Evolutionary conservation across 2,888 invertebrate genomes (phyloP).

Genomic region (Andrena hattorfiana): DNA sequence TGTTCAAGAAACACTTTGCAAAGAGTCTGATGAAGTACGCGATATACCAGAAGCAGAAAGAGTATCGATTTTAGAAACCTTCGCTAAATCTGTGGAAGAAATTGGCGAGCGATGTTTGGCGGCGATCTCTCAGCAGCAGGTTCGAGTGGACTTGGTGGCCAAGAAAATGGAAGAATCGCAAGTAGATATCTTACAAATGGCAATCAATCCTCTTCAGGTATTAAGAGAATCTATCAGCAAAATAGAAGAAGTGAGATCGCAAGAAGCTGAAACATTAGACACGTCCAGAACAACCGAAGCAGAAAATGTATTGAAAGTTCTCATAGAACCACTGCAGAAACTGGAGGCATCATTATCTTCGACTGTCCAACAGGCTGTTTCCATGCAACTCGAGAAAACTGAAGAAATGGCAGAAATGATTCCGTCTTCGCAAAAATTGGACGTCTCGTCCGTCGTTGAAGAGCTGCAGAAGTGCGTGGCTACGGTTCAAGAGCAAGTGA

Average conservation of each 20-base stretch:
- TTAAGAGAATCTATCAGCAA: constrained; percentile 61
- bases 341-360: constrained; percentile 57
- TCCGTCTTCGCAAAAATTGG: constrained; percentile 40
- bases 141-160: constrained; percentile 76
- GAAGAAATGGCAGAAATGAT: constrained; percentile 82
- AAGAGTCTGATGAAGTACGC: constrained; percentile 13
- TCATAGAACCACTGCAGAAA: constrained; percentile 61
- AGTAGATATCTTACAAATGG: constrained; percentile 55
- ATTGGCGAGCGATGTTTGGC: constrained; percentile 54
- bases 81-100: constrained; percentile 79
- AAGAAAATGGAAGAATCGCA: constrained; percentile 19
- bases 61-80: constrained; percentile 78
- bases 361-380: constrained; percentile 42
- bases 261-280: constrained; percentile 49
- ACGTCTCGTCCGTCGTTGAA: constrained; percentile 61
- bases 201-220: constrained; percentile 54
- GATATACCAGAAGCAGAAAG: constrained; percentile 30
- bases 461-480: constrained; percentile 76
- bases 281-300: constrained; percentile 7
- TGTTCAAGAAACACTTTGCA: constrained; percentile 45
- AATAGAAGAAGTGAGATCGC: constrained; percentile 56
- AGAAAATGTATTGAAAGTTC: constrained; percentile 35
- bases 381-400: constrained; percentile 14
- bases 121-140: constrained; percentile 43
- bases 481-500: constrained; percentile 73